Evolutionary conservation across 1,140 invertebrate genomes (phyloP).

Genomic region (Drosophila leontia): DNA sequence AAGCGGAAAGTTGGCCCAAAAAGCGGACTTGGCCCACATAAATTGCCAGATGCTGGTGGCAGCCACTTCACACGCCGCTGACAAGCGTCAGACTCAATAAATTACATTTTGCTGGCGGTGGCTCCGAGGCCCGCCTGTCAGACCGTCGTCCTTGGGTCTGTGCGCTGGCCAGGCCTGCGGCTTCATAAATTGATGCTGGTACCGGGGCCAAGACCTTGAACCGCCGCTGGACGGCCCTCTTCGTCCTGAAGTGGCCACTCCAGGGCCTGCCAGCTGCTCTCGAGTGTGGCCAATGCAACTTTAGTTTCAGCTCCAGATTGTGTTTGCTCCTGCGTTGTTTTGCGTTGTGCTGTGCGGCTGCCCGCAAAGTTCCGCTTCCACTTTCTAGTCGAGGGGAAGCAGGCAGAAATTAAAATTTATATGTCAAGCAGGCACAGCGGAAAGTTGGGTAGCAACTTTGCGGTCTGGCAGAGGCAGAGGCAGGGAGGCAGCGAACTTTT

Average conservation of each 20-base stretch:
- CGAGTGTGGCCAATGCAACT: constrained; percentile 53
- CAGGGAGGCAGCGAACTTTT: constrained; percentile 37
- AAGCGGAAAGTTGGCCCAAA: constrained; percentile 35
- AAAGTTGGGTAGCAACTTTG: constrained; percentile 67
- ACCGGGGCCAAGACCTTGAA: constrained; percentile 52
- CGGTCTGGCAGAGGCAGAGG: constrained; percentile 26
- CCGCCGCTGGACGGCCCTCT: constrained; percentile 27
- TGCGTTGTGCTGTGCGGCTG: constrained; percentile 37
- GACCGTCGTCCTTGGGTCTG: constrained; percentile 26
- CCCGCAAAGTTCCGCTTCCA: constrained; percentile 49
- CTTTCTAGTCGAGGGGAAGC: constrained; percentile 24
- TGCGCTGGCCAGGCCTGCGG: constrained; percentile 10
- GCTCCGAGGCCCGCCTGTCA: constrained; percentile 20
- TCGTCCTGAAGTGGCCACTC: constrained; percentile 44
- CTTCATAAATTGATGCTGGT: constrained; percentile 51
- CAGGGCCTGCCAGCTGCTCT: constrained; percentile 35
- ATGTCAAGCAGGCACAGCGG: constrained; percentile 63
- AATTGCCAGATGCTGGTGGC: constrained; percentile 51
- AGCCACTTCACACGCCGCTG: constrained; percentile 54
- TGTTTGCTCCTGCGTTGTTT: constrained; percentile 30
- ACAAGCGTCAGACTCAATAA: constrained; percentile 72
- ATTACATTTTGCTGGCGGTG: constrained; percentile 49
- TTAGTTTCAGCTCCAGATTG: constrained; percentile 45
- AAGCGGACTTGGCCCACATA: constrained; percentile 43
- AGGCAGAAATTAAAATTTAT: constrained; percentile 72